A percentile compares a stretch with the other conserved stretches of the same genome.
These are phyloP conservation scores for Oncorhynchus masou DNA, from an alignment of 2,113 vertebrate genomes.

Conservation along the genomic window DNA sequence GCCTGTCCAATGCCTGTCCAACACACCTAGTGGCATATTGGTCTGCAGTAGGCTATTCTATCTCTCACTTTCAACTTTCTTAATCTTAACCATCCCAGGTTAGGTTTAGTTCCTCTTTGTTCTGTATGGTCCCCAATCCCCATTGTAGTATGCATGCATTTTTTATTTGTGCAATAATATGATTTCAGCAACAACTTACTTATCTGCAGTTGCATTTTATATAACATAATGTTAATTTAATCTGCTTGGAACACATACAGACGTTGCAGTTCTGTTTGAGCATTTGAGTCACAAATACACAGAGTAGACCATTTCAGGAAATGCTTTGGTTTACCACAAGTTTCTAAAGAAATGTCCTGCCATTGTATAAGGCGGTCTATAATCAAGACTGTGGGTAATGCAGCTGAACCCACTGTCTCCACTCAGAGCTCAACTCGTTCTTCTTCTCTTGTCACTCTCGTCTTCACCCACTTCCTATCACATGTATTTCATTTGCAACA, in stretches of 20 bases:
- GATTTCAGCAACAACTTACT: background rate
- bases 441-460: background rate
- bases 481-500: background rate
- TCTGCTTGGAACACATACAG: too few relatives aligned
- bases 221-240: background rate
- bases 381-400: constrained; percentile 51
- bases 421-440: constrained; percentile 4
- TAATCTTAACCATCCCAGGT: too few relatives aligned
- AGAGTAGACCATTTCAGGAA: constrained; percentile 59
- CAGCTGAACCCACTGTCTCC: constrained; percentile 55
- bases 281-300: constrained; percentile 44
- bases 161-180: background rate
- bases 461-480: background rate
- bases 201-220: background rate
- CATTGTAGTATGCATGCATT: too few relatives aligned
- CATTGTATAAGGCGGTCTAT: constrained; percentile 11
- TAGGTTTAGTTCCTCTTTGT: too few relatives aligned
- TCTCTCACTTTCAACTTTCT: too few relatives aligned
- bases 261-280: constrained; percentile 21
- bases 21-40: background rate
- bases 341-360: constrained; percentile 4
- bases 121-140: too few relatives aligned
- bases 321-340: constrained; percentile 54
- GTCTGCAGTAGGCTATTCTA: background rate
- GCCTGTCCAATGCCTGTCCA: background rate